Evolutionary conservation across 1,140 invertebrate species (phyloP).

Genomic region (Neodiprion fabricii): DNA sequence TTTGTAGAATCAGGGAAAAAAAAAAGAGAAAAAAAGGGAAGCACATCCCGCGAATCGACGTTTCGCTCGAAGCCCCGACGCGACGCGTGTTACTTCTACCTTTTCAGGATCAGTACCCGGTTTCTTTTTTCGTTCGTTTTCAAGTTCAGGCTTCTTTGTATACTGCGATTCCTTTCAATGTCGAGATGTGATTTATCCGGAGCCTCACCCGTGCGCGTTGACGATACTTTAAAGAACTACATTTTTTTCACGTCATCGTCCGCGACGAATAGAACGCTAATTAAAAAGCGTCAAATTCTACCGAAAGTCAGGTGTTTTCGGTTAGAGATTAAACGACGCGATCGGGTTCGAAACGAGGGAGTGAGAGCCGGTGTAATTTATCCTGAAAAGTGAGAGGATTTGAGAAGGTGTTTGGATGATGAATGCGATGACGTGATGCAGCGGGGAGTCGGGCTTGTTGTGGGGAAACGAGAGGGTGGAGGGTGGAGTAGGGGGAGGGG

Average conservation of each 20-base stretch:
- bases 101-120: too few species aligned
- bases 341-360: neutral
- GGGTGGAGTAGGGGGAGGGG: neutral
- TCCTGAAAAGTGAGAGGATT: conserved; percentile 12
- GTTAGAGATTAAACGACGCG: neutral
- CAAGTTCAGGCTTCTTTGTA: too few species aligned
- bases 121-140: too few species aligned
- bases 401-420: conserved; percentile 41
- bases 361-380: neutral
- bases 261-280: too few species aligned
- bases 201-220: too few species aligned
- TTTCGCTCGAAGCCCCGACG: too few species aligned
- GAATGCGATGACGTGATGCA: conserved; percentile 36
- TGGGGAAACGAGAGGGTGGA: conserved; percentile 3
- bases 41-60: conserved; percentile 22
- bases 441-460: neutral
- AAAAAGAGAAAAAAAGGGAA: conserved; percentile 35
- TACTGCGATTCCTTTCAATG: too few species aligned
- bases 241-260: too few species aligned
- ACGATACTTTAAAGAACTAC: too few species aligned
- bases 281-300: neutral
- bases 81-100: too few species aligned
- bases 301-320: neutral
- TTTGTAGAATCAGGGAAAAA: conserved; percentile 23
- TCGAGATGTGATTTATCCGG: too few species aligned